These are phyloP conservation scores for Vultur gryphus DNA, from an alignment of 2,797 vertebrate genomes.

Conservation along the genomic window DNA sequence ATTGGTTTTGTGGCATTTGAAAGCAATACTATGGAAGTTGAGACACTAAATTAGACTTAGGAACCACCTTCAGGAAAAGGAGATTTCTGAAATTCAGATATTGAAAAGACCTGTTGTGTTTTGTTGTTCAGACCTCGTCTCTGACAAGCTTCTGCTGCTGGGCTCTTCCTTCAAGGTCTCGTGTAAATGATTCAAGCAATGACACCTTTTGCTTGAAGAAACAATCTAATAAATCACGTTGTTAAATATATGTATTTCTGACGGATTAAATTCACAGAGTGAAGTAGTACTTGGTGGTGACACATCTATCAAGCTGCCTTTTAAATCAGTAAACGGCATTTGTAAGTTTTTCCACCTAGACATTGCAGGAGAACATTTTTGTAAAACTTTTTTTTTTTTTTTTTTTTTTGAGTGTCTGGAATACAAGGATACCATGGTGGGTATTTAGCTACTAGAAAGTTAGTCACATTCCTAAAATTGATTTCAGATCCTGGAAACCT, in stretches of 20 bases:
- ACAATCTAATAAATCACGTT: not conserved
- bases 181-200: not conserved
- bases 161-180: not conserved
- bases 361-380: not conserved
- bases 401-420: not conserved
- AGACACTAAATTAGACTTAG: rapidly evolving
- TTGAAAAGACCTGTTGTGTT: not conserved
- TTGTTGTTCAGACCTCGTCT: not conserved
- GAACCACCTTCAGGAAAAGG: not conserved
- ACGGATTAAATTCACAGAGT: not conserved
- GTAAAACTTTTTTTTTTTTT: not conserved
- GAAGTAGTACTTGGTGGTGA: not conserved
- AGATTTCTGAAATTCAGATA: not conserved
- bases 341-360: conserved; percentile 14
- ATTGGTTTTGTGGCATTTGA: not conserved
- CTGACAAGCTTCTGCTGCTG: not conserved
- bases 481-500: not conserved
- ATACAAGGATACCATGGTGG: not conserved
- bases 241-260: not conserved
- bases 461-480: not conserved
- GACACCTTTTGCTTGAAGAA: not conserved
- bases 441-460: not conserved
- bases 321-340: not conserved
- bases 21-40: not conserved
- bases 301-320: not conserved